Evolutionary conservation across 2,888 invertebrate genomes (phyloP), one percentile per base, ranked within the genome.

Genomic region (Drosophila longiperda): DNA sequence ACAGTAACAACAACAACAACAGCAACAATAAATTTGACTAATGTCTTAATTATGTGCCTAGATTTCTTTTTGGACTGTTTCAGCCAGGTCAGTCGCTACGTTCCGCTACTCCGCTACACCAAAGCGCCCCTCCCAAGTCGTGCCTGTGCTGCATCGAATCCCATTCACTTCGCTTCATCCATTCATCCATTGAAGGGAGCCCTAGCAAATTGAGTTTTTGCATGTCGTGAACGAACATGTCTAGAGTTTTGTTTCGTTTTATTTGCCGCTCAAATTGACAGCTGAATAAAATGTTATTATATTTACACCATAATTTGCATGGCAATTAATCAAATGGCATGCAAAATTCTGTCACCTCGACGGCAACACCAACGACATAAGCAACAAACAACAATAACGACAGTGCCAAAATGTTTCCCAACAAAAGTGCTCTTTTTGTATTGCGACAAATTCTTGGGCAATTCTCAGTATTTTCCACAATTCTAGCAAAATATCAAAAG

Each of bases 261-360:
- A 66, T 73, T 81, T 70, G 78, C 87, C 73, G 70, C 77, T 66
- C 65, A 78, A 88, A 91, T 88, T 88, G 88, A 88, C 88, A 88
- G 88, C 90, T 91, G 91, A 89, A 91, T 91, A 90, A 91, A 88
- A 91, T 91, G 88, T 91, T 88, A 88, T 88, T 90, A 87, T 87
- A 87, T 87, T 87, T 87, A 87, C 87, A 87, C 82, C 89, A 89
- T 85, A 90, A 91, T 91, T 89, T 86, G 90, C 90, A 83, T 84
- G 86, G 90, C 89, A 90, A 90, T 90, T 91, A 90, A 90, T 90
- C 90, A 90, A 89, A 89, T 87, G 90, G 87, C 87, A 87, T 87
- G 87, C 87, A 77, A 89, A 85, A 90, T 90, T 89, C 64, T 75
- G 72, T 69, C n/a, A 65, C 78, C 62, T 50, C 72, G 65, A 34